These are phyloP conservation scores for Bombus waltoni DNA, from an alignment of 1,140 invertebrate genomes.

Conservation along the genomic window DNA sequence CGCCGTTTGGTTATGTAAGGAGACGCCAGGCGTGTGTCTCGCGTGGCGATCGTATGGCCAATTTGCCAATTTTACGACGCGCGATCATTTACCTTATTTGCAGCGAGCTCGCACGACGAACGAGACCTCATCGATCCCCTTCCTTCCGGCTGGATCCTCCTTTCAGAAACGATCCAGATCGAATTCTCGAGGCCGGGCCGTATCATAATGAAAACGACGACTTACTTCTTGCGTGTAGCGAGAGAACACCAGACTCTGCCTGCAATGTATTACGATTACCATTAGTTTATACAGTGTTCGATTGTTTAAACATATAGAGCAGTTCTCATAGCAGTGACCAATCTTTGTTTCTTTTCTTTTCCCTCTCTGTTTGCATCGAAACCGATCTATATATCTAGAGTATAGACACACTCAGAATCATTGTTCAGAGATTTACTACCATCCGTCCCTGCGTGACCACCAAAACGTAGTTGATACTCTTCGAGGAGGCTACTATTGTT, in stretches of 20 bases:
- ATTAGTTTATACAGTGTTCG: slow-evolving; percentile 49
- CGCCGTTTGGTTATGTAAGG: slow-evolving; percentile 32
- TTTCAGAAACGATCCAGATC: slow-evolving; percentile 26
- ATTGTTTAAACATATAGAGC: slow-evolving; percentile 41
- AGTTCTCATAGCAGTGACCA: slow-evolving; percentile 47
- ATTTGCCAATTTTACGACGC: slow-evolving; percentile 71
- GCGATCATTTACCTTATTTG: slow-evolving; percentile 27
- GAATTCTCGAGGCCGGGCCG: slow-evolving; percentile 43
- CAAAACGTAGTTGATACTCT: slow-evolving; percentile 21
- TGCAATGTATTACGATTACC: slow-evolving; percentile 55
- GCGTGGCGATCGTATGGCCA: slow-evolving; percentile 68
- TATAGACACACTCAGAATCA: slow-evolving; percentile 19
- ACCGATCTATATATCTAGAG: slow-evolving; percentile 10
- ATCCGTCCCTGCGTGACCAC: background rate
- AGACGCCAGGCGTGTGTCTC: slow-evolving; percentile 42
- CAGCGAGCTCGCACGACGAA: slow-evolving; percentile 1
- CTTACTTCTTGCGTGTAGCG: slow-evolving; percentile 54
- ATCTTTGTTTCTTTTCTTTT: slow-evolving; percentile 25
- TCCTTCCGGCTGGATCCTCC: background rate
- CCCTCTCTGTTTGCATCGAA: slow-evolving; percentile 36
- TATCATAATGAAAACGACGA: slow-evolving; percentile 48
- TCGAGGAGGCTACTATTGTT: background rate
- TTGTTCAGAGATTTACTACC: slow-evolving; percentile 12
- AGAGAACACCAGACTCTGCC: slow-evolving; percentile 52
- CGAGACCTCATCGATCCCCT: background rate